Percentiles rank a stretch among this genome's conserved stretches.
phyloP scores from a whole-genome alignment of 2,797 vertebrate genomes.

The Betta splendens region DNA sequence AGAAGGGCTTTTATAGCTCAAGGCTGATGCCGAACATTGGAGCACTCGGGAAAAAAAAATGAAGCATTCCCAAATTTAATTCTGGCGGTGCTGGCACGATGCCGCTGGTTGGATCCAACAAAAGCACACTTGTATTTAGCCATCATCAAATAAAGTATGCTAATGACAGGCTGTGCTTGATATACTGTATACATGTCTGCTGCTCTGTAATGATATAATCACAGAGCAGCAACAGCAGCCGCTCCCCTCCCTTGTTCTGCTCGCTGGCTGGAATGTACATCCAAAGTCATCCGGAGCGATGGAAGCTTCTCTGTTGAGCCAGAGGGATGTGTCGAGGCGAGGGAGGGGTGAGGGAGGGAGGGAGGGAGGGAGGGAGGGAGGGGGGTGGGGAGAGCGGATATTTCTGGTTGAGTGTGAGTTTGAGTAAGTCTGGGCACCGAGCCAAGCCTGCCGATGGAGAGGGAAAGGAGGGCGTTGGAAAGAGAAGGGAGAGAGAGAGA shows the following conservation, averaged over 20 bases:
- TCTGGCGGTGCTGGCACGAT: slow-evolving; percentile 44
- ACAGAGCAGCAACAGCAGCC: slow-evolving; percentile 82
- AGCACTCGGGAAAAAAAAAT: slow-evolving; percentile 29
- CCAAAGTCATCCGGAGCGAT: slow-evolving; percentile 86
- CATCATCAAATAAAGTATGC: slow-evolving; percentile 74
- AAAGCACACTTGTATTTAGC: slow-evolving; percentile 65
- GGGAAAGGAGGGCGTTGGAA: slow-evolving; percentile 41
- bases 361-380: too few relatives aligned
- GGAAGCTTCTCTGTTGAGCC: slow-evolving; percentile 89
- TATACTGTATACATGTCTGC: slow-evolving; percentile 88
- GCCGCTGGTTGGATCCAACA: slow-evolving; percentile 49
- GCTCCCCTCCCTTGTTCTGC: slow-evolving; percentile 67
- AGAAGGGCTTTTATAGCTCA: slow-evolving; percentile 64
- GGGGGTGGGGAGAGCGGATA: slow-evolving; percentile 72
- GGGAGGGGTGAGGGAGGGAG: slow-evolving; percentile 67
- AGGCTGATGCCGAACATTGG: slow-evolving; percentile 58
- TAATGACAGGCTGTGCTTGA: slow-evolving; percentile 88
- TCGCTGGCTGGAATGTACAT: slow-evolving; percentile 81
- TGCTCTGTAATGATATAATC: slow-evolving; percentile 90
- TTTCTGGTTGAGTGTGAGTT: slow-evolving; percentile 83
- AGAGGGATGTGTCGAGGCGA: slow-evolving; percentile 82
- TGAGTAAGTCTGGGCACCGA: slow-evolving; percentile 84
- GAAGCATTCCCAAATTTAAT: slow-evolving; percentile 43
- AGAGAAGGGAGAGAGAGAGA: slow-evolving; percentile 65
- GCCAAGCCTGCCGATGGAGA: slow-evolving; percentile 85